These are phyloP conservation scores for Muscicapa comitata DNA, from an alignment of 2,797 vertebrate species.

Conservation along the genomic window DNA sequence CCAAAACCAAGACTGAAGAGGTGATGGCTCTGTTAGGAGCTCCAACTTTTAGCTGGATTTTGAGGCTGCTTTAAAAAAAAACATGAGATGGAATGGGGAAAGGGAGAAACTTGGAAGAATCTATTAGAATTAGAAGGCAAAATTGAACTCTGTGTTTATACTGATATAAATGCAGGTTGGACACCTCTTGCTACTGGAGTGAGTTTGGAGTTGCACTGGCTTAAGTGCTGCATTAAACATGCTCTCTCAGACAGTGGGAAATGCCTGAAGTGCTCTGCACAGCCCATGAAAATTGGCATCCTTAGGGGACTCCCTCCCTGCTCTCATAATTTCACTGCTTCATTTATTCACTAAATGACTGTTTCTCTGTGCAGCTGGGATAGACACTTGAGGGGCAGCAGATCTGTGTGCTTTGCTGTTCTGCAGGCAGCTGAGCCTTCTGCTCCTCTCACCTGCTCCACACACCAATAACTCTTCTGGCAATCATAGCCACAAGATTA, in stretches of 20 bases:
- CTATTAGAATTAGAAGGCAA: not conserved
- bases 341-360: not conserved
- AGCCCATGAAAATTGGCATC: not conserved
- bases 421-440: not conserved
- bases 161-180: not conserved
- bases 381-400: not conserved
- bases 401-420: not conserved
- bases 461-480: not conserved
- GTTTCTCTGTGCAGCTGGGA: not conserved
- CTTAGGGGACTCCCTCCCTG: not conserved
- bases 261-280: not conserved
- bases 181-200: accelerated
- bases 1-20: not conserved
- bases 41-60: not conserved
- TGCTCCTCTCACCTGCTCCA: not conserved
- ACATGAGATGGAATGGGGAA: no score
- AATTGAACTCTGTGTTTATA: not conserved
- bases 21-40: not conserved
- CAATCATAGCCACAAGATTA: not conserved
- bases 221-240: not conserved
- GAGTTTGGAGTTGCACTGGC: not conserved
- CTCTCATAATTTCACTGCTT: not conserved
- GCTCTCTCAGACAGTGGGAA: not conserved
- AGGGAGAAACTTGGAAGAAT: not conserved
- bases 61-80: not conserved